Conservation (phyloP, 1,140 invertebrate species). For the Bombyx mori region ASM3026992v2 NC_085117.1:9046001-9046500, state of each 20-base stretch:
- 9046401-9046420: constrained; percentile 70
- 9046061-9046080: constrained; percentile 68
- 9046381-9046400: constrained; percentile 69
- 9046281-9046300: constrained; percentile 67
- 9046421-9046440: constrained; percentile 67
- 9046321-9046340: constrained; percentile 79
- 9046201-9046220: constrained; percentile 76
- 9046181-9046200: constrained; percentile 70
- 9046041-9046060: constrained; percentile 64
- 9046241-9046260: constrained; percentile 76
- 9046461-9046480: constrained; percentile 75
- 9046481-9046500: constrained; percentile 79
- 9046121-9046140: neutral
- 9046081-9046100: constrained; percentile 59
- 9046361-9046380: constrained; percentile 72
- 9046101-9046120: constrained; percentile 7
- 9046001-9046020: constrained; percentile 72
- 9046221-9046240: constrained; percentile 76
- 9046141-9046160: neutral
- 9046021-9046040: constrained; percentile 70
- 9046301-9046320: constrained; percentile 76
- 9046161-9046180: constrained; percentile 57
- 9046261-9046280: constrained; percentile 70
- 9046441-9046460: constrained; percentile 69
- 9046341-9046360: constrained; percentile 77